These are phyloP conservation scores for Mimachlamys varia DNA, from an alignment of 2,888 invertebrate genomes.

Conservation along the genomic window DNA sequence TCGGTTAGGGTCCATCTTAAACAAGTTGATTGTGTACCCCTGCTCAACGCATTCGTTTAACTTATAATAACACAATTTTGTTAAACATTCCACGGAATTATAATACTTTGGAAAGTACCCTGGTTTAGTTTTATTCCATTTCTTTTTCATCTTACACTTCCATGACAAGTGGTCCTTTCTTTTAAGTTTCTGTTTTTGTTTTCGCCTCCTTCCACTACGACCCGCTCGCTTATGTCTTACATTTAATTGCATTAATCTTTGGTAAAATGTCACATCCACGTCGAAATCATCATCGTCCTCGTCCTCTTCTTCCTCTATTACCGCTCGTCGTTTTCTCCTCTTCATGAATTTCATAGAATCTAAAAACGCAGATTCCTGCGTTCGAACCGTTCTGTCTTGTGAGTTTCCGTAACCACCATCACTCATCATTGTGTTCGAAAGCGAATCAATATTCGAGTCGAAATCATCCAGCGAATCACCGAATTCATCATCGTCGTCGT, in stretches of 20 bases:
- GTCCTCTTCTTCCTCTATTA: slow-evolving; percentile 16
- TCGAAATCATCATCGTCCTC: slow-evolving; percentile 43
- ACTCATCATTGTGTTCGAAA: slow-evolving; percentile 36
- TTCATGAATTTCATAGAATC: slow-evolving; percentile 63
- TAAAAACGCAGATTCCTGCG: slow-evolving; percentile 52
- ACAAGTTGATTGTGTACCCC: slow-evolving; percentile 72
- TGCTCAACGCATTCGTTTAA: slow-evolving; percentile 74
- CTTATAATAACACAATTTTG: slow-evolving; percentile 73
- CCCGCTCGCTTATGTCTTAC: slow-evolving; percentile 47
- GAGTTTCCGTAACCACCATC: slow-evolving; percentile 44
- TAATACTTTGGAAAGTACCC: slow-evolving; percentile 73
- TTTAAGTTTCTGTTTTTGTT: slow-evolving; percentile 50
- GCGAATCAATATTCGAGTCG: slow-evolving; percentile 53
- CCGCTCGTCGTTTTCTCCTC: slow-evolving; percentile 56
- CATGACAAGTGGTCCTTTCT: slow-evolving; percentile 66
- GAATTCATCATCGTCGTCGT: slow-evolving; percentile 54
- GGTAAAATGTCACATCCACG: slow-evolving; percentile 43
- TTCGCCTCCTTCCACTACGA: slow-evolving; percentile 49
- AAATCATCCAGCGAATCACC: slow-evolving; percentile 56
- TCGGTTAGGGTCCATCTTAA: slow-evolving; percentile 70
- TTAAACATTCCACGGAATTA: slow-evolving; percentile 69
- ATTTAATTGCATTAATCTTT: slow-evolving; percentile 50
- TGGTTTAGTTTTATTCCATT: slow-evolving; percentile 64
- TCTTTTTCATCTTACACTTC: slow-evolving; percentile 70
- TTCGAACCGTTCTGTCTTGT: slow-evolving; percentile 35